These are phyloP conservation scores for Mylabris sibirica DNA, from an alignment of 2,888 invertebrate species.

Conservation along the genomic window DNA sequence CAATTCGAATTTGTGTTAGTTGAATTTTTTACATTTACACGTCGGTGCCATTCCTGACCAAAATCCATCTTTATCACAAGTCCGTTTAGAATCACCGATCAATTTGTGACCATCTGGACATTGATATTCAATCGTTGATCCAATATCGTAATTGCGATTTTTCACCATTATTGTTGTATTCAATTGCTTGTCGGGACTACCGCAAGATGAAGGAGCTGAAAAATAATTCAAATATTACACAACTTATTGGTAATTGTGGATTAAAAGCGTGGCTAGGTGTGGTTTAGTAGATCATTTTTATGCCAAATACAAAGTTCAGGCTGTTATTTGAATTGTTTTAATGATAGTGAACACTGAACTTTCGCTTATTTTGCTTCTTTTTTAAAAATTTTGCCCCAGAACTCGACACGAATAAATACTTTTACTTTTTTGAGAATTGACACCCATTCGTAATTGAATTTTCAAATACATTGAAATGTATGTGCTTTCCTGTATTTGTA, in stretches of 20 bases:
- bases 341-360: not conserved
- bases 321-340: slow-evolving; percentile 20
- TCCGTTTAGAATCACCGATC: slow-evolving; percentile 72
- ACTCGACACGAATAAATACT: slow-evolving; percentile 11
- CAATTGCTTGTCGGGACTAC: slow-evolving; percentile 84
- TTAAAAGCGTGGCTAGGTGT: slow-evolving; percentile 25
- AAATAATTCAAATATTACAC: slow-evolving; percentile 38
- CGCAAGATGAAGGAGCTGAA: slow-evolving; percentile 82
- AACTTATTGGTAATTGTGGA: slow-evolving; percentile 6
- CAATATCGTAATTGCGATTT: slow-evolving; percentile 69
- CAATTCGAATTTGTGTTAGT: not conserved
- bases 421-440: slow-evolving; percentile 16
- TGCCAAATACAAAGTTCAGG: slow-evolving; percentile 26
- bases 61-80: slow-evolving; percentile 77
- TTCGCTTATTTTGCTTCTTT: slow-evolving; percentile 20
- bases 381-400: slow-evolving; percentile 17
- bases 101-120: slow-evolving; percentile 87
- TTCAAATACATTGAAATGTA: not conserved
- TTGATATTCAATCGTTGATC: slow-evolving; percentile 74
- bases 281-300: slow-evolving; percentile 22
- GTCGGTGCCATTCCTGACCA: slow-evolving; percentile 85
- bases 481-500: not conserved
- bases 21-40: slow-evolving; percentile 80
- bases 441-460: not conserved
- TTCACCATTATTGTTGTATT: slow-evolving; percentile 82